Percentiles rank a stretch among this genome's conserved stretches.
These are phyloP conservation scores for Pasiphila rectangulata DNA, from an alignment of 2,888 invertebrate species.

Conservation along the genomic window DNA sequence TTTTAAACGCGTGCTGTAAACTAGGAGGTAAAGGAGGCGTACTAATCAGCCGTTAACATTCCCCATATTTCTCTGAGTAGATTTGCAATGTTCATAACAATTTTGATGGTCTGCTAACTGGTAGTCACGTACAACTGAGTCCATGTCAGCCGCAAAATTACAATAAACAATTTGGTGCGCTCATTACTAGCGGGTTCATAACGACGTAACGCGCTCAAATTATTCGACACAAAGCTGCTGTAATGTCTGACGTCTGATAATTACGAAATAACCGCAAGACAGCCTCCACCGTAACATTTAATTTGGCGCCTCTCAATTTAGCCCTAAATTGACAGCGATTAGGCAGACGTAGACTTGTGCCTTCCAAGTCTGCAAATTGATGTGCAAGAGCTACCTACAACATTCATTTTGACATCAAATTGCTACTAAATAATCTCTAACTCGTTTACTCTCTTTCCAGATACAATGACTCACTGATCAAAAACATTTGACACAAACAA, in stretches of 20 bases:
- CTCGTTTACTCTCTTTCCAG: conserved; percentile 47
- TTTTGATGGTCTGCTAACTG: conserved; percentile 34
- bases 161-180: conserved; percentile 74
- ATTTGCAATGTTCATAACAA: conserved; percentile 34
- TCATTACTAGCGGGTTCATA: conserved; percentile 74
- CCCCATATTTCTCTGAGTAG: conserved; percentile 22
- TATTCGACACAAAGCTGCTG: conserved; percentile 68
- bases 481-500: conserved; percentile 36
- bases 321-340: conserved; percentile 50
- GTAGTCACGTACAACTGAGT: conserved; percentile 67
- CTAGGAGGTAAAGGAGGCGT: no score
- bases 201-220: conserved; percentile 65
- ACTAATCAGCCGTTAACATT: conserved; percentile 12
- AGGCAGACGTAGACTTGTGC: conserved; percentile 40
- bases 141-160: conserved; percentile 69
- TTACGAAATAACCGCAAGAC: conserved; percentile 73
- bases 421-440: not conserved
- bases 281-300: conserved; percentile 65
- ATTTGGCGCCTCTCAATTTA: conserved; percentile 68
- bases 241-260: conserved; percentile 76
- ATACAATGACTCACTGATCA: conserved; percentile 50
- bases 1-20: no score
- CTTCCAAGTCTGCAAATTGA: conserved; percentile 30
- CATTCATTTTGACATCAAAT: conserved; percentile 5
- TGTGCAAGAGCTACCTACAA: conserved; percentile 10